Evolutionary conservation across 2,797 vertebrate species (phyloP).

Genomic region (Brachyrhaphis roseni): DNA sequence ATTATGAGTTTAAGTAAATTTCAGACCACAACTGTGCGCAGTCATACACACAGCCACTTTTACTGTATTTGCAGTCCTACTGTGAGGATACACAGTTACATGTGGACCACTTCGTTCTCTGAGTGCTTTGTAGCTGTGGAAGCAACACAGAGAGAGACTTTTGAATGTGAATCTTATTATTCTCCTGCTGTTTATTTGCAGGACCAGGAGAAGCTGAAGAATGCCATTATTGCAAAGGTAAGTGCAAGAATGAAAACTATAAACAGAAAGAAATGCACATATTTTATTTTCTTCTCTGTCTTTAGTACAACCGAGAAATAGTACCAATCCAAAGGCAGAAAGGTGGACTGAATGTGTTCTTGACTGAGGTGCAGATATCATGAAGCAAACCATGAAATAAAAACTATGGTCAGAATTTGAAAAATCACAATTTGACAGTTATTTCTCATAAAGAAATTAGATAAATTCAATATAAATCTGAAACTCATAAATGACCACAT

Average conservation of each 20-base stretch:
- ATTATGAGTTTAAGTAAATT: not conserved
- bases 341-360: not conserved
- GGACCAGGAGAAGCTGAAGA: constrained; percentile 36
- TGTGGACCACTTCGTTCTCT: constrained; percentile 41
- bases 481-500: constrained; percentile 15
- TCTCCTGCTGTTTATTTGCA: constrained; percentile 38
- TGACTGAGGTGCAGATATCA: constrained; percentile 2
- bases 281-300: constrained; percentile 33
- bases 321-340: constrained; percentile 10
- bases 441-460: constrained; percentile 25
- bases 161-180: constrained; percentile 58
- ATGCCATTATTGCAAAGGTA: constrained; percentile 17
- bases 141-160: constrained; percentile 34
- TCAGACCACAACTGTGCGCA: not conserved
- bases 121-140: constrained; percentile 34
- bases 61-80: constrained; percentile 7
- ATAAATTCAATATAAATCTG: constrained; percentile 10
- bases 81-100: constrained; percentile 36
- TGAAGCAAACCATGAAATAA: constrained; percentile 9
- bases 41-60: constrained; percentile 8
- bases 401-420: constrained; percentile 5
- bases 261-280: constrained; percentile 45
- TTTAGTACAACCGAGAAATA: constrained; percentile 12
- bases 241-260: constrained; percentile 38
- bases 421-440: constrained; percentile 3